These are phyloP conservation scores for Luscinia megarhynchos DNA, from an alignment of 2,797 vertebrate genomes.

Conservation along the genomic window DNA sequence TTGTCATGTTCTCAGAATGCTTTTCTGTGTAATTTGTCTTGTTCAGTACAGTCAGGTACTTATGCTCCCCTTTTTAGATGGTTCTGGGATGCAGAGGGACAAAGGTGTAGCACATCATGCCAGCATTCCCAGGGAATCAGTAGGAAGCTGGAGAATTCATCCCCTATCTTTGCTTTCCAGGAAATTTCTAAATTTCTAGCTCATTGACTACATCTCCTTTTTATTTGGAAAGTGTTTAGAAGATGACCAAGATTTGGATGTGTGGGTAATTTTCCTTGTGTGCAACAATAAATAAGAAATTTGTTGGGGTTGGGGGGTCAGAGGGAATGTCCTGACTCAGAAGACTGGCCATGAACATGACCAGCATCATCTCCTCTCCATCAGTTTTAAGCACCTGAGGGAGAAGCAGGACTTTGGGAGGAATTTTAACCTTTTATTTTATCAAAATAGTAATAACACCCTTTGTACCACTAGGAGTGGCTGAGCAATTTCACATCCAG, in stretches of 20 bases:
- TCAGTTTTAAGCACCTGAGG: neutral
- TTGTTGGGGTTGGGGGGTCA: neutral
- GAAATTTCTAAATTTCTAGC: neutral
- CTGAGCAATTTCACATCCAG: neutral
- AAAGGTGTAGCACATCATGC: fast-evolving
- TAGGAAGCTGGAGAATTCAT: neutral
- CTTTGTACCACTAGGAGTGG: neutral
- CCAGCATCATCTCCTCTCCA: neutral
- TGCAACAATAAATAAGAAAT: neutral
- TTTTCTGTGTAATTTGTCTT: neutral
- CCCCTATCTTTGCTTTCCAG: neutral
- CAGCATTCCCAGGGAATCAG: neutral
- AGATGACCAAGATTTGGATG: neutral
- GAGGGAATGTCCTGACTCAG: neutral
- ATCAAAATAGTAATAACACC: neutral
- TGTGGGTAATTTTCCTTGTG: neutral
- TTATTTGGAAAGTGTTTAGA: neutral
- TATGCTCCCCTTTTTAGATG: neutral
- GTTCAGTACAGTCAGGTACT: neutral
- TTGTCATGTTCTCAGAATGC: neutral
- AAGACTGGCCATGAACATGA: neutral
- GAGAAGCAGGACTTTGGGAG: neutral
- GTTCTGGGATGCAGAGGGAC: neutral
- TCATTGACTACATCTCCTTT: neutral
- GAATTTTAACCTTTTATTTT: neutral